Base-by-base conservation (phyloP, 2,888 invertebrate genomes). In the Polydrusus pterygomalis region DNA sequence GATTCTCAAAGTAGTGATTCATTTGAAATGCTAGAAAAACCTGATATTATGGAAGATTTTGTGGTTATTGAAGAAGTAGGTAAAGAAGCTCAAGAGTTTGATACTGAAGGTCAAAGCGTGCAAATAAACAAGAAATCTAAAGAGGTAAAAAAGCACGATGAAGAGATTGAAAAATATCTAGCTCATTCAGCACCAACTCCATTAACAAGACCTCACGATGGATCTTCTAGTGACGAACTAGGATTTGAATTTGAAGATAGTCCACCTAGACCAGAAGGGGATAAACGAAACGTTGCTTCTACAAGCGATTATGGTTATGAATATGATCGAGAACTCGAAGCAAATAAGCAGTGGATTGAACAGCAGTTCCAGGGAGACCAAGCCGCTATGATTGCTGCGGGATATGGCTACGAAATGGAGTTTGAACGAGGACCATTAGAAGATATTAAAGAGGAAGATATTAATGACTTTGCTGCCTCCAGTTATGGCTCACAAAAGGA, bases 371-470 rank as follows among this genome's bases (percentile, higher is more conserved):
- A 94, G 87, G 93, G 93, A 60, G 93, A 93, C 82, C 90, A 90
- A 77, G 88, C 90, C 0, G 89, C 89, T 1, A 91, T 93, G 81
- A 88, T 89, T 71, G 91, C 90, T 51, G 90, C 90, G 47, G 92
- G 92, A 67, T 89, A 92, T 75, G 90, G 91, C 0, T 93, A 93
- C 83, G 93, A 93, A 73, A 93, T 95, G 85, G 96, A 96, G 79
- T 93, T 94, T 79, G 95, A 95, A 83, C 90, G 95, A 75, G 94
- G 95, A 15, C 94, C 96, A 5, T 87, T 97, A 49, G 97, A 97
- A 88, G 97, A 97, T 82, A 97, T 96, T 54, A 96, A 96, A 88
- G 96, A 96, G 86, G 97, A 97, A 87, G 97, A 97, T 88, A 91
- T 94, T 84, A 95, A 95, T 65, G 96, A 96, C 84, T 94, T 96